phyloP scores from a whole-genome alignment of 2,888 invertebrate species.

The Epiperipatus broadwayi region DNA sequence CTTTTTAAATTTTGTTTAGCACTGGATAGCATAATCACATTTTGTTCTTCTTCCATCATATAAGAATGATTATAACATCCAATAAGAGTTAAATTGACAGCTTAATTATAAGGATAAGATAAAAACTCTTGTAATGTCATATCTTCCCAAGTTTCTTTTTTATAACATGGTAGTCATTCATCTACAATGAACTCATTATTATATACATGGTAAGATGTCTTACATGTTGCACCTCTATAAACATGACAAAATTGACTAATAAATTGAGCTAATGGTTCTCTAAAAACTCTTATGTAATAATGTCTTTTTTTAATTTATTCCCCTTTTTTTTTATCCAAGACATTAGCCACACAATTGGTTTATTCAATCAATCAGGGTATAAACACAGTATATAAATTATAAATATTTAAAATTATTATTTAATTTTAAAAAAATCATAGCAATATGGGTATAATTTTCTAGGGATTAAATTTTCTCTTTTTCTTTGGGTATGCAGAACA shows the following conservation, averaged over 20 bases:
- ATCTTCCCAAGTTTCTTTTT: conserved; percentile 58
- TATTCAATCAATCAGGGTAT: no score
- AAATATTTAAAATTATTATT: no score
- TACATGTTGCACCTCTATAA: conserved; percentile 89
- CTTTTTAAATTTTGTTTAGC: conserved; percentile 83
- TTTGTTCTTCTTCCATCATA: conserved; percentile 36
- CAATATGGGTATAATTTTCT: no score
- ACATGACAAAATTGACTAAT: conserved; percentile 93
- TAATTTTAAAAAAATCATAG: no score
- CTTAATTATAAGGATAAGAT: conserved; percentile 75
- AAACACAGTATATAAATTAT: no score
- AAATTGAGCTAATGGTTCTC: conserved; percentile 81
- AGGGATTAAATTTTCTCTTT: no score
- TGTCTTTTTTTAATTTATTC: no score
- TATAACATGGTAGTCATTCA: conserved; percentile 29
- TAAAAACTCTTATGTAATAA: conserved; percentile 82
- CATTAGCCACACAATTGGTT: no score
- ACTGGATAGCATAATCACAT: conserved; percentile 70
- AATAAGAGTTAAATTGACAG: conserved; percentile 75
- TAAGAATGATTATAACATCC: conserved; percentile 61
- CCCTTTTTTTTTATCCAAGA: no score
- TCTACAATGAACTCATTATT: conserved; percentile 34
- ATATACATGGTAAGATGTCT: conserved; percentile 45
- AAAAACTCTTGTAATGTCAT: conserved; percentile 79
- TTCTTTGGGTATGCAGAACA: no score